Evolutionary conservation across 2,113 vertebrate genomes (phyloP), one percentile per base, ranked within the genome.

Genomic region (Myrmecobius fasciatus): DNA sequence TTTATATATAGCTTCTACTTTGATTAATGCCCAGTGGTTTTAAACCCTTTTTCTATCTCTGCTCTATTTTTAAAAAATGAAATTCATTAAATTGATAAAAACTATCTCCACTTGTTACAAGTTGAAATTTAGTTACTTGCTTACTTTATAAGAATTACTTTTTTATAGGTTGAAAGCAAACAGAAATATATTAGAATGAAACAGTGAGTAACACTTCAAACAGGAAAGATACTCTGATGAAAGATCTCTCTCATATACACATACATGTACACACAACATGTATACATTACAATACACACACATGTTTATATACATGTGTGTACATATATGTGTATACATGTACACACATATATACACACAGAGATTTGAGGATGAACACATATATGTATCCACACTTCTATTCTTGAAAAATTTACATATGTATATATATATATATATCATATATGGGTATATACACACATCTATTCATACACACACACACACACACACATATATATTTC

Each of bases 91-190:
- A 17, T 5, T 20, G 60, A 75, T 20, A 22, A 67, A 31, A 67
- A 67, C 36, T 20, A n/a, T n/a, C 60, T 75, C 36, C 17, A n/a
- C 5, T n/a, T n/a, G 12, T 12, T 75, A 75, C 36, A 75, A n/a
- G n/a, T n/a, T n/a, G n/a, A n/a, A n/a, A n/a, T n/a, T n/a, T n/a
- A n/a, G n/a, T n/a, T n/a, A 17, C 47, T 24, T 92, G 90, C 25
- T 91, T 67, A 5, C 24, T 94, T 90, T 92, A 14, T 92, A 53
- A 90, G 47, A 95, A 52, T 56, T 90, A 25, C 48, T 53, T 95
- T 93, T 49, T 93, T 53, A 89, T 22, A 93, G 47, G 83, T 89
- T n/a, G 1, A 7, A 91, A 7, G 10, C 56, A 17, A 75, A 46
- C 10, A 52, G 26, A 93, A 91, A 91, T 89, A 83, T 10, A 52